Conservation (phyloP, 2,888 invertebrate species). For the Apamea epomidion region DNA sequence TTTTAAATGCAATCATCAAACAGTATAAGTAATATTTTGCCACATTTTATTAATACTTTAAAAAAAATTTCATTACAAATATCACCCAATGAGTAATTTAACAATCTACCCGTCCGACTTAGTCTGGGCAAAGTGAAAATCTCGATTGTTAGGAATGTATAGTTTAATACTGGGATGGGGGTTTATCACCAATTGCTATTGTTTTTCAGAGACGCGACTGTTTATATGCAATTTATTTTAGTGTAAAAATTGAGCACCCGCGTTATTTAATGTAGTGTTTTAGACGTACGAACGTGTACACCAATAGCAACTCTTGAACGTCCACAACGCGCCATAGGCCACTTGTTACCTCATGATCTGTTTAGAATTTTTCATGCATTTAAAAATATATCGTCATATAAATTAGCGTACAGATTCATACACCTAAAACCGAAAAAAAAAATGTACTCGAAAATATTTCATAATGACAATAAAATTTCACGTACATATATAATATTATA, state of each 20-base stretch:
- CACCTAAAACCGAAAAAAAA: constrained; percentile 65
- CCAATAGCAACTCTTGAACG: constrained; percentile 14
- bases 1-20: constrained; percentile 81
- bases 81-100: constrained; percentile 88
- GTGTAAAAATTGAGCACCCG: constrained; percentile 72
- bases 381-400: constrained; percentile 48
- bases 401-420: constrained; percentile 63
- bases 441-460: constrained; percentile 70
- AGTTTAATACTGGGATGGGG: constrained; percentile 85
- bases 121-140: constrained; percentile 79
- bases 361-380: constrained; percentile 41
- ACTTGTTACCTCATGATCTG: constrained; percentile 31
- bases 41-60: constrained; percentile 85
- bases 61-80: constrained; percentile 79
- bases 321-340: constrained; percentile 17
- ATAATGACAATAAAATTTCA: constrained; percentile 66
- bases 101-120: constrained; percentile 77
- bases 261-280: constrained; percentile 50
- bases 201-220: constrained; percentile 74
- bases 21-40: constrained; percentile 79
- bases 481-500: constrained; percentile 70
- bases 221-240: constrained; percentile 72
- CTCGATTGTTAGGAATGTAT: constrained; percentile 88
- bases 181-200: constrained; percentile 66
- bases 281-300: constrained; percentile 61